A percentile compares a stretch with the other conserved stretches of the same genome.
Evolutionary conservation across 2,113 vertebrate species (phyloP).

Genomic region (Coregonus clupeaformis): DNA sequence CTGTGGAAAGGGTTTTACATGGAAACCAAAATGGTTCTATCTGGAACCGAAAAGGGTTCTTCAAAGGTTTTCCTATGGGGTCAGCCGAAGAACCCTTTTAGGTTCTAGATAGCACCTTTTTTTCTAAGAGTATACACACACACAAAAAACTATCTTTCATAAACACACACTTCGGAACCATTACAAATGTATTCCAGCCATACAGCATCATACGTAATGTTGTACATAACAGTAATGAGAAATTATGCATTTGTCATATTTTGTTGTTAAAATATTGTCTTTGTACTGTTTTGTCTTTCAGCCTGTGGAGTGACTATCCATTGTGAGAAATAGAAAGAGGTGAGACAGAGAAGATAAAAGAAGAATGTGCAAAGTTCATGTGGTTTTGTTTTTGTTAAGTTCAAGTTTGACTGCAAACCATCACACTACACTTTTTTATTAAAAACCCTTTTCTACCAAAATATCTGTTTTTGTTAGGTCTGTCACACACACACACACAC

Average conservation of each 20-base stretch:
- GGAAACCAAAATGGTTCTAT: too few relatives aligned
- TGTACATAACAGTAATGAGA: too few relatives aligned
- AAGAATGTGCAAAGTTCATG: neutral
- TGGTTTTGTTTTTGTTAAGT: conserved; percentile 4
- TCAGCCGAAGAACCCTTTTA: too few relatives aligned
- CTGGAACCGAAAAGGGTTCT: too few relatives aligned
- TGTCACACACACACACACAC: too few relatives aligned
- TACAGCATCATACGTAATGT: too few relatives aligned
- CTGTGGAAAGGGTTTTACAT: too few relatives aligned
- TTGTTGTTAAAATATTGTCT: neutral
- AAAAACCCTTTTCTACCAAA: neutral
- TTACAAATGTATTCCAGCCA: neutral
- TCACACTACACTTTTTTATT: neutral
- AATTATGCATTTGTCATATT: too few relatives aligned
- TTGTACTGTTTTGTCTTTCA: conserved; percentile 57
- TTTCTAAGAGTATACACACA: neutral
- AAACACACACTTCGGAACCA: neutral
- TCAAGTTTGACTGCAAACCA: neutral
- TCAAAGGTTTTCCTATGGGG: too few relatives aligned
- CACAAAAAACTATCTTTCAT: neutral
- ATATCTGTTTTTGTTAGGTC: neutral
- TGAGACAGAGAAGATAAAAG: neutral
- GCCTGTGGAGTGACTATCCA: conserved; percentile 72
- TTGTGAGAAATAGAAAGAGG: conserved; percentile 48
- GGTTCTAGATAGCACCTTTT: too few relatives aligned